Evolutionary conservation across 1,140 invertebrate species (phyloP).

Genomic region (Helicoverpa armigera): DNA sequence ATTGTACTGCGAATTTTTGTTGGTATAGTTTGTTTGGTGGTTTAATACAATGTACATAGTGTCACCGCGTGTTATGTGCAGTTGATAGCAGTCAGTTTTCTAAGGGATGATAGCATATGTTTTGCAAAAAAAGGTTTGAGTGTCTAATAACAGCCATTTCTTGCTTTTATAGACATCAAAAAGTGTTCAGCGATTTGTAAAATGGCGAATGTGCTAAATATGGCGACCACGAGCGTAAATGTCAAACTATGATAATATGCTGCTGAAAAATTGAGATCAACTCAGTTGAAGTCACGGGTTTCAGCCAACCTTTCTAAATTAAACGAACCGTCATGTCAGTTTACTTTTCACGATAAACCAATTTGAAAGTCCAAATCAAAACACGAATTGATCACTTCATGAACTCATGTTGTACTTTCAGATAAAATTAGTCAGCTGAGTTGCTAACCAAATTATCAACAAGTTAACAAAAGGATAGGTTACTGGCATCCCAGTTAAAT

Average conservation of each 20-base stretch:
- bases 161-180: too few relatives aligned
- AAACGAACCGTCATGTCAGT: neutral
- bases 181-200: too few relatives aligned
- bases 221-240: too few relatives aligned
- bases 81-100: too few relatives aligned
- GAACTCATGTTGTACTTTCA: neutral
- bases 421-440: neutral
- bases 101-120: too few relatives aligned
- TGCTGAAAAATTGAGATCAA: too few relatives aligned
- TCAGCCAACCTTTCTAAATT: neutral
- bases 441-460: neutral
- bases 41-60: neutral
- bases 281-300: neutral
- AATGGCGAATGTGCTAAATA: too few relatives aligned
- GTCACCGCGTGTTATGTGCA: too few relatives aligned
- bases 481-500: neutral
- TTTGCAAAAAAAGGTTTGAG: too few relatives aligned
- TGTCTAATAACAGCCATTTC: too few relatives aligned
- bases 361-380: neutral
- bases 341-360: neutral
- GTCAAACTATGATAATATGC: too few relatives aligned
- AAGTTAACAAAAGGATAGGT: neutral
- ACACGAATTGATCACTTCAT: constrained; percentile 5
- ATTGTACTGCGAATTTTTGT: constrained; percentile 29
- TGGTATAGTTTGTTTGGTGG: neutral